Evolutionary conservation across 1,140 invertebrate species (phyloP), one percentile per base, ranked within the genome.

Genomic region (Schlechtendalia chinensis): DNA sequence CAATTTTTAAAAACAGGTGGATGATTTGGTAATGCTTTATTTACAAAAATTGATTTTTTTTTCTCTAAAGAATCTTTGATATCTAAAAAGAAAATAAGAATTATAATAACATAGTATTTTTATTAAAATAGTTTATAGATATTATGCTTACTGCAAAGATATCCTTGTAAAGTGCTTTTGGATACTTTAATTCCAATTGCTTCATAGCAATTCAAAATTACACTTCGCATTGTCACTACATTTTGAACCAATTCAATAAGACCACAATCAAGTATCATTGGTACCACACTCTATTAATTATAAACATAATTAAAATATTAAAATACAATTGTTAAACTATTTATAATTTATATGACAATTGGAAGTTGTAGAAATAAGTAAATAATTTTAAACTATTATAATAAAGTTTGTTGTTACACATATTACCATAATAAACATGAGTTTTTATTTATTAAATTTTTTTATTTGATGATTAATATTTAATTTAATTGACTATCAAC

Each of bases 191-290:
- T 65, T 81, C 75, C 58, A 27, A 77, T 61, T 69, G 32, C 17
- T 32, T 77, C 81, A 79, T 81, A 39, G 54, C n/a, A 85, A 54
- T 89, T 88, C 77, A 91, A 87, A 19, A 98, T 85, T 58, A 93
- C 88, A 10, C 89, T 88, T 47, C 96, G 89, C 12, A 97, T 88
- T 0, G 93, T 92, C 19, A 91, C 86, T 14, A 98, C 89, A 87
- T 98, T 94, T 0, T 92, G 91, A 27, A 99, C 89, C 96, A 97
- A 99, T 86, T 99, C 96, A 61, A 99, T 92, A 19, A 99, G 85
- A 0, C 98, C 98, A 85, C 96, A 96, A 83, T 95, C 91, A 86
- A 98, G 95, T 84, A 96, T 96, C 27, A 99, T 87, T 0, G 96
- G 96, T n/a, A 95, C 89, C 10, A 97, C 96, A 81, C 91, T 88